phyloP scores from a whole-genome alignment of 2,113 vertebrate genomes.

The Panurus biarmicus region DNA sequence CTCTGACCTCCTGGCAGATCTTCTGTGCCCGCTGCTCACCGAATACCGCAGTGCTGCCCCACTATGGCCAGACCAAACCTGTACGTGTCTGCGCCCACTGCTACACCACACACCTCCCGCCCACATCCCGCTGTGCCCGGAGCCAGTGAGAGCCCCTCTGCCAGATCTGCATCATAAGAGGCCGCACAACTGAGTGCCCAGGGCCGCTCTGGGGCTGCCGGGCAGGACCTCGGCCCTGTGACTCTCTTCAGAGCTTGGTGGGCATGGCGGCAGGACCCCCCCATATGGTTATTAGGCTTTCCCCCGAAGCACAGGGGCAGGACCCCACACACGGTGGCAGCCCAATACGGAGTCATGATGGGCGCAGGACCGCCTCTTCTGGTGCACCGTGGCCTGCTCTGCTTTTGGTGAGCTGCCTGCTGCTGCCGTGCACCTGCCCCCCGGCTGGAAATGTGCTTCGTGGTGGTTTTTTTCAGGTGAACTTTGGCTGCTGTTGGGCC shows the following conservation, averaged over 20 bases:
- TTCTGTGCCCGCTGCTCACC: slow-evolving; percentile 72
- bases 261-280: neutral
- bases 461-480: neutral
- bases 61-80: slow-evolving; percentile 27
- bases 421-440: neutral
- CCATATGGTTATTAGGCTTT: neutral
- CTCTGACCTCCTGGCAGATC: slow-evolving; percentile 37
- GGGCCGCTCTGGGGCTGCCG: neutral
- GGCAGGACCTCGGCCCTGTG: neutral
- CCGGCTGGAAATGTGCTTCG: neutral
- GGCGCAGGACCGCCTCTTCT: neutral
- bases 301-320: neutral
- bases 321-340: neutral
- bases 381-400: neutral
- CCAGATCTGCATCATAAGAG: fast-evolving
- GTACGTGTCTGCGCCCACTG: slow-evolving; percentile 71
- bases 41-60: slow-evolving; percentile 8
- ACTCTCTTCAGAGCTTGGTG: neutral
- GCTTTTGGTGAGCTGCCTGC: neutral
- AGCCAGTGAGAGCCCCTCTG: neutral
- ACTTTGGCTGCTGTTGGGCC: slow-evolving; percentile 31
- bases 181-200: fast-evolving
- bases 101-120: slow-evolving; percentile 35
- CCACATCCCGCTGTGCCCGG: neutral
- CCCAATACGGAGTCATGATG: fast-evolving